Conservation (phyloP, 2,113 vertebrate species). For the Amblyopsis rosae region DNA sequence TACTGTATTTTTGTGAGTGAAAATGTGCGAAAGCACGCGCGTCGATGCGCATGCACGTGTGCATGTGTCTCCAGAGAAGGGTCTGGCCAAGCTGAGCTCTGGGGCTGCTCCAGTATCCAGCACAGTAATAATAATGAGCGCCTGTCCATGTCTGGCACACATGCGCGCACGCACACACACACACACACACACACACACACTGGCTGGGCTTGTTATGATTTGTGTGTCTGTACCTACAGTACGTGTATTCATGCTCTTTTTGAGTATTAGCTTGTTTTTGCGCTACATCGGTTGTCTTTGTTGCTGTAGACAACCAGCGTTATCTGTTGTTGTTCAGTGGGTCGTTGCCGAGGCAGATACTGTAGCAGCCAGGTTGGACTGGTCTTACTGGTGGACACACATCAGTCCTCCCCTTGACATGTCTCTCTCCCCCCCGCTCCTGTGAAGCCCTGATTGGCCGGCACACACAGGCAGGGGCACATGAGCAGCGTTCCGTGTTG, state of each 20-base stretch:
- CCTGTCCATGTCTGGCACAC: slow-evolving; percentile 58
- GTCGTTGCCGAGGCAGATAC: slow-evolving; percentile 51
- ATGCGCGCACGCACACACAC: slow-evolving; percentile 21
- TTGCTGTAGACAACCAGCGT: slow-evolving; percentile 30
- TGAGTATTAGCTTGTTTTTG: neutral
- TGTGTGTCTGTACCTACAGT: slow-evolving; percentile 16
- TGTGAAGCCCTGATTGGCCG: slow-evolving; percentile 69
- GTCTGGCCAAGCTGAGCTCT: slow-evolving; percentile 68
- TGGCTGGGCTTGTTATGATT: slow-evolving; percentile 30
- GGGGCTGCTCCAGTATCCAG: slow-evolving; percentile 64
- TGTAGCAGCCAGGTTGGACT: slow-evolving; percentile 51
- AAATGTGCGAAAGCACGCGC: slow-evolving; percentile 12
- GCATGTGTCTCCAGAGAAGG: slow-evolving; percentile 50
- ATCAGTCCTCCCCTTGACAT: slow-evolving; percentile 59
- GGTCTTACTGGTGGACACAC: slow-evolving; percentile 65
- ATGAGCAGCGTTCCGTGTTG: slow-evolving; percentile 62
- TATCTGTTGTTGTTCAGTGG: slow-evolving; percentile 60
- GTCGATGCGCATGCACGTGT: slow-evolving; percentile 18
- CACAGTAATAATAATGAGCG: slow-evolving; percentile 68
- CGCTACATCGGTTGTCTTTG: slow-evolving; percentile 21
- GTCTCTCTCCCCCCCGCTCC: slow-evolving; percentile 51
- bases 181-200: slow-evolving; percentile 3
- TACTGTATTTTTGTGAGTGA: neutral
- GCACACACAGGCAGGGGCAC: slow-evolving; percentile 58
- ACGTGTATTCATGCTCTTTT: neutral